A percentile compares a stretch with the other conserved stretches of the same genome.
phyloP scores from a whole-genome alignment of 1,140 invertebrate species.

The Leptopilina clavipes region DNA sequence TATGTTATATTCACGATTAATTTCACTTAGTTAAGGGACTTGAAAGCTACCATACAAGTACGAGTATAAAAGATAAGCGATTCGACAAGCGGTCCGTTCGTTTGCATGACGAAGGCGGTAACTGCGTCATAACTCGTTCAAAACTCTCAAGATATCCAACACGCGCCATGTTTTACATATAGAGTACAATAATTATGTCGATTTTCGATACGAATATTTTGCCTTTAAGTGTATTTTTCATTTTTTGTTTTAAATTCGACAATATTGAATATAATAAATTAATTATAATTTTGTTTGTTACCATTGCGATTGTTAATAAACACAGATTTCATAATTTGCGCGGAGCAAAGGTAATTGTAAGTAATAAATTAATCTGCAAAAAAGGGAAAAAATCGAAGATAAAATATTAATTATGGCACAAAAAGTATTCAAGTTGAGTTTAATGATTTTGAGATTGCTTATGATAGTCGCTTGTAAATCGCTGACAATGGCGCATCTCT shows the following conservation, averaged over 20 bases:
- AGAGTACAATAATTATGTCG: slow-evolving; percentile 72
- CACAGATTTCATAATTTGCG: no score
- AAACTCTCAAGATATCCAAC: slow-evolving; percentile 56
- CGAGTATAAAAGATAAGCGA: slow-evolving; percentile 64
- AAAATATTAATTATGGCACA: slow-evolving; percentile 2
- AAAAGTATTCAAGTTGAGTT: slow-evolving; percentile 23
- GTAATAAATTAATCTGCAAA: background rate
- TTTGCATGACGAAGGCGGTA: slow-evolving; percentile 72
- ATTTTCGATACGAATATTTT: slow-evolving; percentile 59
- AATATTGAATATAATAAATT: no score
- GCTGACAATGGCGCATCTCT: slow-evolving; percentile 39
- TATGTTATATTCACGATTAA: slow-evolving; percentile 13
- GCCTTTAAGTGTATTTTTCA: slow-evolving; percentile 37
- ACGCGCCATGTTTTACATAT: slow-evolving; percentile 71
- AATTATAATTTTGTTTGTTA: no score
- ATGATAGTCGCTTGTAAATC: slow-evolving; percentile 43
- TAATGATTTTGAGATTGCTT: slow-evolving; percentile 45
- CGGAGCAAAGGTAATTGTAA: no score
- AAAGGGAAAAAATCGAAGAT: background rate
- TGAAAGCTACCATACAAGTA: slow-evolving; percentile 21
- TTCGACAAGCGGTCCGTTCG: slow-evolving; percentile 58
- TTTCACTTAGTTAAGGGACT: slow-evolving; percentile 17
- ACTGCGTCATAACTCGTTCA: slow-evolving; percentile 68
- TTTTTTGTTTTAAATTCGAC: no score
- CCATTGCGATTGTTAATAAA: no score